Conservation (phyloP, 2,888 invertebrate genomes). For the Nesidiocoris tenuis region DNA sequence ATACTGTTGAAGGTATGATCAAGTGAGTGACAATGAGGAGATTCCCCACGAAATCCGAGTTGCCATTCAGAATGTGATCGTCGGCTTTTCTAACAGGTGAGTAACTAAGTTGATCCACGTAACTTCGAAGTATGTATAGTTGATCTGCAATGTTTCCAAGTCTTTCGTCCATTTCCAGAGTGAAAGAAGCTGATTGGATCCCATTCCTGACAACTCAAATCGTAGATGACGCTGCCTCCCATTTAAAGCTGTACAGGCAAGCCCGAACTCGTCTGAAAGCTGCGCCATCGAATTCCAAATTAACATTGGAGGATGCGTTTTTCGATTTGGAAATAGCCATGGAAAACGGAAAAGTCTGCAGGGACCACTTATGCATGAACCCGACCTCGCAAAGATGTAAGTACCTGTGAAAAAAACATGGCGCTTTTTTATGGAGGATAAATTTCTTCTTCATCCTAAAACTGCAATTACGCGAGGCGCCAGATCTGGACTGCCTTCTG, state of each 20-base stretch:
- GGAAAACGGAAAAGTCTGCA: constrained; percentile 75
- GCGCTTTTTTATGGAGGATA: too few relatives aligned
- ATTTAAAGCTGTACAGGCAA: constrained; percentile 81
- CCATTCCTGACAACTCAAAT: constrained; percentile 81
- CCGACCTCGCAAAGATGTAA: constrained; percentile 45
- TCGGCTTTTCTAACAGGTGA: constrained; percentile 71
- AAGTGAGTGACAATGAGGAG: constrained; percentile 67
- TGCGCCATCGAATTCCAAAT: constrained; percentile 35
- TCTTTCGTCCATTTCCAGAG: constrained; percentile 54
- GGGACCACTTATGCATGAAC: constrained; percentile 69
- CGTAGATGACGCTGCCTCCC: constrained; percentile 87
- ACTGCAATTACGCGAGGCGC: too few relatives aligned
- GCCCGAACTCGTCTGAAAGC: constrained; percentile 59
- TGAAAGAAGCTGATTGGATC: constrained; percentile 88
- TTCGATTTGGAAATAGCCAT: constrained; percentile 86
- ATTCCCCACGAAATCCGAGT: constrained; percentile 69
- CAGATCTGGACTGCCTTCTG: too few relatives aligned
- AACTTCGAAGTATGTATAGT: too few relatives aligned
- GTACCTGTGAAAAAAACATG: too few relatives aligned
- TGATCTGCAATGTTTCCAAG: background rate
- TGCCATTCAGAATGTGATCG: constrained; percentile 69
- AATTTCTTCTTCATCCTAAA: too few relatives aligned
- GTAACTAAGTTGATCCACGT: too few relatives aligned
- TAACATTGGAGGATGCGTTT: constrained; percentile 71
- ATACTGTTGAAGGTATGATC: constrained; percentile 56